Base-by-base conservation (phyloP, 1,140 invertebrate genomes). In the Octopus bimaculoides region DNA sequence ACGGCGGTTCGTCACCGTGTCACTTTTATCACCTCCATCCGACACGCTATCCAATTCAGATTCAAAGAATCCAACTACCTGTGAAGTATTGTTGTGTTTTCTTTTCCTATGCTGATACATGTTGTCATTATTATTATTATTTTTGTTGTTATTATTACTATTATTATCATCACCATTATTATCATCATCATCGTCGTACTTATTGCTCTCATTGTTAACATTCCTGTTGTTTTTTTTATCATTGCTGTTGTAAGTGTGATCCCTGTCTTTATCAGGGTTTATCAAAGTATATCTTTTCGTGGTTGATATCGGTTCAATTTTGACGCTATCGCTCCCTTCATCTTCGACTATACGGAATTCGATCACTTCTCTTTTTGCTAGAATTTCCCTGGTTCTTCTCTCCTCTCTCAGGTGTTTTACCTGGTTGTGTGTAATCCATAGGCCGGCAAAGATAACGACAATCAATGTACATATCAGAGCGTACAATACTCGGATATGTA, bases 341-440 rank as follows among this genome's bases (percentile, higher is more conserved):
- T 71, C 66, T 20, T 71, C 66, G 6, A 71, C 66, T n/a, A 71
- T 14, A n/a, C 66, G 66, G 26, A 71, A 71, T 71, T 71, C 66
- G 66, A 71, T 71, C 66, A 71, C 66, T 20, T 71, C 66, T 20
- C 66, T 14, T 17, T 71, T 71, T 20, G 66, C 17, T n/a, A 71
- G 17, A 14, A 17, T 71, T 17, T 20, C 66, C 5, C 14, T 14
- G 66, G 66, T 61, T 61, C 17, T 14, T 71, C 5, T 9, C 5
- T 71, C 26, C 5, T 71, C 14, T 71, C 26, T 14, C 14, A 71
- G 66, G 6, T 71, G 7, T 71, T 17, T 71, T 10, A 71, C 17
- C 26, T 71, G 66, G 14, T 71, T 71, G 17, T 71, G 66, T 71
- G 66, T 71, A 71, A 71, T 71, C 66, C 66, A 71, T 14, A 20